Base-by-base conservation (phyloP, 1,140 invertebrate species). In the Euglossa dilemma region DNA sequence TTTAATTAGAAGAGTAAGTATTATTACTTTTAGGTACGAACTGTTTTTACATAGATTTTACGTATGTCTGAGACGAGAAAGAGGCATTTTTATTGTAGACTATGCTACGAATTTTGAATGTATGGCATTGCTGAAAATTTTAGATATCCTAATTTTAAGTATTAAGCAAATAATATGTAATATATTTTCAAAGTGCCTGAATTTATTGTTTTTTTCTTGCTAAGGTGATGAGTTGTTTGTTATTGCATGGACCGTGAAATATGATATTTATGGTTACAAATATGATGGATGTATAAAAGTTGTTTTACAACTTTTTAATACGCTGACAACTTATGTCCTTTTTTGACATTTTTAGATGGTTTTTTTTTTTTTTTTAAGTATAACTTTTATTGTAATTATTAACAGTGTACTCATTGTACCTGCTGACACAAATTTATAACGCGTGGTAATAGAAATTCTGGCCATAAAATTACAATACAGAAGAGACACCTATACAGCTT, bases 161-260 rank as follows among this genome's bases (percentile, higher is more conserved):
- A 87, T 54, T 66, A 64, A 54, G 63, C 45, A 74, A 77, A 74
- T 84, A 56, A 74, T 70, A 76, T 81, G 66, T 79, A 84, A 84
- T 80, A 87, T 87, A 76, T 87, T 86, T 87, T 87, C 78, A 72
- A 87, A 72, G 54, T 76, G 67, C 77, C 80, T 83, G 57, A 83
- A 82, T 61, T 59, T 52, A 69, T 77, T 76, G 36, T 73, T 81
- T 81, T 66, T 64, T 80, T 69, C 18, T 59, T 11, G 18, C 79
- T 47, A 69, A 78, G 75, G n/a, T 43, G 45, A 77, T 28, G 18
- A 61, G 45, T 77, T 78, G 43, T 81, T 75, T 74, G 61, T 78
- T 57, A 59, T 61, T n/a, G 59, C 43, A 76, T 56, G 79, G 11
- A 63, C 45, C 43, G 45, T 79, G 23, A 57, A 72, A 45, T 74